phyloP scores from a whole-genome alignment of 2,888 invertebrate species.

The Eupithecia insigniata region DNA sequence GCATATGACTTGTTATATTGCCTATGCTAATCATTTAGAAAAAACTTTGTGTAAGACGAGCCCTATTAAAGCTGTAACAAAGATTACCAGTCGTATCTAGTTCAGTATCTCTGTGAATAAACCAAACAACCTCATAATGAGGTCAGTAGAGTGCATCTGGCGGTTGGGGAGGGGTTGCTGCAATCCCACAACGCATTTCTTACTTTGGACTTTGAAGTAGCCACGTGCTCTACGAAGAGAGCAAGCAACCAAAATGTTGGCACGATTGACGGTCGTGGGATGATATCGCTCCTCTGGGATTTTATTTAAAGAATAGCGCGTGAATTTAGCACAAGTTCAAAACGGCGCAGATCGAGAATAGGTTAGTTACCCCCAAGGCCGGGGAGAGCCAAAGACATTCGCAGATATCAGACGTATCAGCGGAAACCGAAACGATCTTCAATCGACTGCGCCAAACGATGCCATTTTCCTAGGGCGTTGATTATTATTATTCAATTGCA shows the following conservation, averaged over 20 bases:
- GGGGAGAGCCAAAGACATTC: slow-evolving; percentile 58
- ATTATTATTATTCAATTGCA: slow-evolving; percentile 31
- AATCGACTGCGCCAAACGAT: slow-evolving; percentile 53
- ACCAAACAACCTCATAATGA: slow-evolving; percentile 10
- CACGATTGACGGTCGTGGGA: slow-evolving; percentile 58
- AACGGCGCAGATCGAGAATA: slow-evolving; percentile 67
- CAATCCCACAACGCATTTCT: slow-evolving; percentile 20
- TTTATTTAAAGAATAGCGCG: slow-evolving; percentile 75
- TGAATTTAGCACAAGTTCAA: slow-evolving; percentile 81
- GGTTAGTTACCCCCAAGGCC: slow-evolving; percentile 80
- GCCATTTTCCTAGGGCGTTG: slow-evolving; percentile 33
- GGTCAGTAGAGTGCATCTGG: slow-evolving; percentile 12
- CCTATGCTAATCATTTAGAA: not conserved
- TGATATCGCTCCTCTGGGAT: slow-evolving; percentile 59
- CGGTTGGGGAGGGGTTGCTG: slow-evolving; percentile 13
- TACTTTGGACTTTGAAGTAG: slow-evolving; percentile 42
- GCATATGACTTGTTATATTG: not conserved
- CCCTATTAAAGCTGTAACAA: not conserved
- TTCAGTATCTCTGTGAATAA: not conserved
- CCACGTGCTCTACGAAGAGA: slow-evolving; percentile 64
- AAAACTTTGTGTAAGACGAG: not conserved
- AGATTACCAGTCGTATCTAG: not conserved
- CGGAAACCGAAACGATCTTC: slow-evolving; percentile 56
- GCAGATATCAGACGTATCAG: slow-evolving; percentile 44
- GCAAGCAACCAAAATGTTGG: slow-evolving; percentile 68